These are phyloP conservation scores for Chymomyza costata DNA, from an alignment of 1,140 invertebrate genomes.

Conservation along the genomic window DNA sequence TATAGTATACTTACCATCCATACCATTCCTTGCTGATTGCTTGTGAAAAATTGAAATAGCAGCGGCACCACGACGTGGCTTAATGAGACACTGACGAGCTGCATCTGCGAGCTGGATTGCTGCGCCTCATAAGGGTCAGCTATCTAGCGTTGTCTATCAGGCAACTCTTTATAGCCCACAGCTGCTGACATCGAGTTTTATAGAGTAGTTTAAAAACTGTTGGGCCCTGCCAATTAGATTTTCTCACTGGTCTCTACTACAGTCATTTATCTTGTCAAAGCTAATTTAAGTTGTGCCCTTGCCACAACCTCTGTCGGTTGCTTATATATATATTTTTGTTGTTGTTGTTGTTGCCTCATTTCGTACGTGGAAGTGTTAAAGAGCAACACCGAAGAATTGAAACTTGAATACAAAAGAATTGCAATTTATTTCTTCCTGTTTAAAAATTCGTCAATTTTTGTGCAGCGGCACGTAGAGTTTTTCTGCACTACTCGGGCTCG, in stretches of 20 bases:
- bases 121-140: conserved; percentile 21
- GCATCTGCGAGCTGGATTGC: not conserved
- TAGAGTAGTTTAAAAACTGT: not conserved
- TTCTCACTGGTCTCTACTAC: conserved; percentile 16
- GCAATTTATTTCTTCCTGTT: conserved; percentile 55
- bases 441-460: conserved; percentile 42
- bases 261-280: conserved; percentile 68
- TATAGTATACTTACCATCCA: conserved; percentile 58
- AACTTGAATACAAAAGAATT: conserved; percentile 23
- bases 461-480: conserved; percentile 36
- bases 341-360: conserved; percentile 34
- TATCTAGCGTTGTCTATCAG: not conserved
- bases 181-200: not conserved
- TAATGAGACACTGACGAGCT: conserved; percentile 37
- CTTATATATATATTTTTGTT: too few relatives aligned
- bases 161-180: not conserved
- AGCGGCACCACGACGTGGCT: conserved; percentile 42
- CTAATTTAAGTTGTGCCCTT: conserved; percentile 56
- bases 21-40: conserved; percentile 13
- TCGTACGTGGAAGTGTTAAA: conserved; percentile 66
- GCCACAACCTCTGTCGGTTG: too few relatives aligned
- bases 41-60: conserved; percentile 50
- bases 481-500: conserved; percentile 13
- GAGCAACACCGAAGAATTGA: conserved; percentile 29
- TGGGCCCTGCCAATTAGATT: conserved; percentile 32